These are phyloP conservation scores for Drosophila nigromelanica DNA, from an alignment of 1,140 invertebrate genomes.

Conservation along the genomic window DNA sequence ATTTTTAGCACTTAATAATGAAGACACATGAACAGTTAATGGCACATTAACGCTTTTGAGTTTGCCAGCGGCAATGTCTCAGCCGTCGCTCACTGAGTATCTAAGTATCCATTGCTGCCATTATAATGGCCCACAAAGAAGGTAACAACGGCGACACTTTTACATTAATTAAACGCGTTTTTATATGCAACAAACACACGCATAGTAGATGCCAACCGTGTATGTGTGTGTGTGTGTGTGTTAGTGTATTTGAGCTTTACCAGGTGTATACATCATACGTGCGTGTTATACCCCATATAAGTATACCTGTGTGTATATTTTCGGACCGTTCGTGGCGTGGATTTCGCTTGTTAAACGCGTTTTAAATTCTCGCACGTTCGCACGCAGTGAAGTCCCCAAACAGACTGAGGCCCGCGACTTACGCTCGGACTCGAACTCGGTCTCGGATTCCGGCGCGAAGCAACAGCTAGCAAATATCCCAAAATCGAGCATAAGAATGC, in stretches of 20 bases:
- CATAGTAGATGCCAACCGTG: constrained; percentile 24
- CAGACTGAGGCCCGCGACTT: constrained; percentile 60
- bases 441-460: constrained; percentile 48
- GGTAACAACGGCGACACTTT: constrained; percentile 62
- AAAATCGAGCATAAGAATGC: constrained; percentile 55
- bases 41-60: constrained; percentile 60
- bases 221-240: constrained; percentile 3
- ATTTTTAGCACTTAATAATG: constrained; percentile 70
- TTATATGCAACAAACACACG: constrained; percentile 53
- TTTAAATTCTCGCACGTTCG: constrained; percentile 58
- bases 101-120: constrained; percentile 32
- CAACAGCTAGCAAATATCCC: constrained; percentile 72
- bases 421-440: constrained; percentile 1
- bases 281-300: constrained; percentile 21
- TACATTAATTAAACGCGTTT: constrained; percentile 80
- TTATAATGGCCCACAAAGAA: constrained; percentile 39
- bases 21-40: constrained; percentile 57
- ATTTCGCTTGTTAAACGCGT: constrained; percentile 28
- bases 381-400: constrained; percentile 76
- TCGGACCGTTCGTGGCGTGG: constrained; percentile 24
- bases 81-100: constrained; percentile 5
- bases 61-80: constrained; percentile 9
- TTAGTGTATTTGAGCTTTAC: constrained; percentile 16
- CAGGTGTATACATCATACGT: constrained; percentile 45
- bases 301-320: constrained; percentile 44